A percentile compares a stretch with the other conserved stretches of the same genome.
Conservation (phyloP, 2,888 invertebrate genomes). For the Ellobium chinense region DNA sequence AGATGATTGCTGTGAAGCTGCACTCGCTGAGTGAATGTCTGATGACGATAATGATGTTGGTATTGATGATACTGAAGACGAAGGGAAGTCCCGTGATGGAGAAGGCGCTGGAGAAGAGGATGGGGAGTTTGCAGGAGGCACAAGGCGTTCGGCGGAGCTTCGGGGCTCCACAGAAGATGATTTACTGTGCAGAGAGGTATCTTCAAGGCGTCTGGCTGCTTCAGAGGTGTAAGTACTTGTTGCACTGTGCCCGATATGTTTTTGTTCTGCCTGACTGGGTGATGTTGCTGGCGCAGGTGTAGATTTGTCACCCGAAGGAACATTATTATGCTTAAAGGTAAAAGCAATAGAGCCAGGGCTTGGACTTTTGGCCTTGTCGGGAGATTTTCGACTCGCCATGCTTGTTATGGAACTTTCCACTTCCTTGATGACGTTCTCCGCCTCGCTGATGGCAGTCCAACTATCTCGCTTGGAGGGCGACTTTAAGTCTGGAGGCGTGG, state of each 20-base stretch:
- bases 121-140: background rate
- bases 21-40: background rate
- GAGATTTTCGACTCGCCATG: background rate
- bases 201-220: background rate
- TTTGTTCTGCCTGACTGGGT: background rate
- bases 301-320: background rate
- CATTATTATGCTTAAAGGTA: background rate
- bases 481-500: background rate
- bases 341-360: background rate
- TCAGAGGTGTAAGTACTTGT: background rate
- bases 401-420: slow-evolving; percentile 46
- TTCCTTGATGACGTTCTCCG: slow-evolving; percentile 56
- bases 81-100: background rate
- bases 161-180: background rate
- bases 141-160: background rate
- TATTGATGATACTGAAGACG: background rate
- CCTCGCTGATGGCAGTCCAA: slow-evolving; percentile 53
- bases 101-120: background rate
- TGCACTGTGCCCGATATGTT: background rate
- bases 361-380: background rate
- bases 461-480: slow-evolving; percentile 5
- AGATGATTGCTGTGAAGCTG: background rate
- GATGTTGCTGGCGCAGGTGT: background rate
- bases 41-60: background rate
- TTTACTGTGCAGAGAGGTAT: background rate